A percentile compares a stretch with the other conserved stretches of the same genome.
These are phyloP conservation scores for Allygus modestus DNA, from an alignment of 2,888 invertebrate genomes.

Conservation along the genomic window DNA sequence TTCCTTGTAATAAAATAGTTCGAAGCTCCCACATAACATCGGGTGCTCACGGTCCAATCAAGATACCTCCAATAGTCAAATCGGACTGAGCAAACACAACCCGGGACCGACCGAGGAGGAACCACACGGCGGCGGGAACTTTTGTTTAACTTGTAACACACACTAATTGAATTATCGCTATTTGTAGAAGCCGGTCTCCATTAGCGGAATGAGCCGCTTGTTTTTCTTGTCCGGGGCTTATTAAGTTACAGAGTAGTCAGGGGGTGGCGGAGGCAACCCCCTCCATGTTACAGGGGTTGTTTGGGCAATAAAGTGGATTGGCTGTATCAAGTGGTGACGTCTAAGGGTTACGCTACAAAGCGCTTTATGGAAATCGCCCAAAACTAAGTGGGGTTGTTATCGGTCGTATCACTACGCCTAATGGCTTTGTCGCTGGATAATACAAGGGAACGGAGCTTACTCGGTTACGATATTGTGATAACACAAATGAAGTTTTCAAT, in stretches of 20 bases:
- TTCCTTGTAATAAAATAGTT: no score
- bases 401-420: slow-evolving; percentile 39
- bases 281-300: slow-evolving; percentile 23
- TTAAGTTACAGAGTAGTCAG: slow-evolving; percentile 49
- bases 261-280: slow-evolving; percentile 2
- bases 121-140: slow-evolving; percentile 38
- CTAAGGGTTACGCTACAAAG: slow-evolving; percentile 62
- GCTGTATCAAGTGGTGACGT: slow-evolving; percentile 61
- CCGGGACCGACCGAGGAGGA: not conserved
- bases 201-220: slow-evolving; percentile 61
- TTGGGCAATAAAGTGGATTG: slow-evolving; percentile 63
- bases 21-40: no score
- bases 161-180: slow-evolving; percentile 52
- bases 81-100: not conserved
- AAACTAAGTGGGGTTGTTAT: slow-evolving; percentile 56
- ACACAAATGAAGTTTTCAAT: no score
- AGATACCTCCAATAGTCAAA: not conserved
- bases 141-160: slow-evolving; percentile 35
- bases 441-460: not conserved
- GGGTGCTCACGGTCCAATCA: no score
- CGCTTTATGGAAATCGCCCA: slow-evolving; percentile 62
- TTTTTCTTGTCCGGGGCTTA: slow-evolving; percentile 63
- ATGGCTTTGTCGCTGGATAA: slow-evolving; percentile 23
- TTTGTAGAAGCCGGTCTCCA: slow-evolving; percentile 43
- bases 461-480: no score